Evolutionary conservation across 2,888 invertebrate species (phyloP).

Genomic region (Agriotes lineatus): DNA sequence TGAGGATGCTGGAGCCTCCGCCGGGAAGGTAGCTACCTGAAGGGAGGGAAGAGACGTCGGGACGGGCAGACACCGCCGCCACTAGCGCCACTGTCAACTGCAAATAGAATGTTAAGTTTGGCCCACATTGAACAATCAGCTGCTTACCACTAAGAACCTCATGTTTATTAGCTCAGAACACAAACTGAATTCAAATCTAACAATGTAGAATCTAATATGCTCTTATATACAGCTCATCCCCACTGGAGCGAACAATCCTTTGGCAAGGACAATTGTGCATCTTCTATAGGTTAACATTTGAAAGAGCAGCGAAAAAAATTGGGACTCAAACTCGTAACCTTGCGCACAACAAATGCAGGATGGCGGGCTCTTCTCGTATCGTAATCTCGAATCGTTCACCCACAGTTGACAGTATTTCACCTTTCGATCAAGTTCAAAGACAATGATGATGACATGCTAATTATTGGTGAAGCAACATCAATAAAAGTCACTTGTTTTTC

Average conservation of each 20-base stretch:
- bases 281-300: slow-evolving; percentile 26
- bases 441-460: slow-evolving; percentile 16
- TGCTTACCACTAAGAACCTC: slow-evolving; percentile 13
- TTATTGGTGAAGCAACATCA: slow-evolving; percentile 9
- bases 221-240: slow-evolving; percentile 30
- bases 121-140: background rate
- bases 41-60: slow-evolving; percentile 63
- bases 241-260: slow-evolving; percentile 30
- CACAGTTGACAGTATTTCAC: slow-evolving; percentile 6
- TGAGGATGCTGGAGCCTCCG: background rate
- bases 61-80: slow-evolving; percentile 70
- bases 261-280: slow-evolving; percentile 29
- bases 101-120: background rate
- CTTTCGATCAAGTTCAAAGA: slow-evolving; percentile 17
- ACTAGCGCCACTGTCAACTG: slow-evolving; percentile 22
- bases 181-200: slow-evolving; percentile 17
- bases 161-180: slow-evolving; percentile 13
- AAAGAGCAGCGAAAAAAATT: slow-evolving; percentile 14
- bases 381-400: background rate
- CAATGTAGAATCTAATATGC: slow-evolving; percentile 3
- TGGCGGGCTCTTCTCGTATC: background rate
- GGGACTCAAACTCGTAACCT: slow-evolving; percentile 9
- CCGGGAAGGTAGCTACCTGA: slow-evolving; percentile 47
- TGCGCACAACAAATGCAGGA: slow-evolving; percentile 7
- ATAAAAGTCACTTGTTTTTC: background rate